Base-by-base conservation (phyloP, 2,888 invertebrate genomes). In the Erpobdella octoculata region DNA sequence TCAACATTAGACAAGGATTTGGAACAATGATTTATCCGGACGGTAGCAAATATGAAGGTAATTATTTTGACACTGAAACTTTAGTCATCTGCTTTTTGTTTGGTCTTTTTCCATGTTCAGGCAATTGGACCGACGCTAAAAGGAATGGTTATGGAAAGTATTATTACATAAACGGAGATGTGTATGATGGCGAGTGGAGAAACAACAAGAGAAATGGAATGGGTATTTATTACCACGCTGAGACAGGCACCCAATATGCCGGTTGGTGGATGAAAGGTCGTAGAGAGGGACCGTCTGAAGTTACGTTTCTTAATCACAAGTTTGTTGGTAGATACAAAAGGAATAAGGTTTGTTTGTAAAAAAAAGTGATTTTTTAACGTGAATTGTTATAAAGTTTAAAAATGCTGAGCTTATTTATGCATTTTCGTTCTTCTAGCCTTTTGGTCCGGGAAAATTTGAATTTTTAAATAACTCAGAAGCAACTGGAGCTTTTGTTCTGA, bases 11-110 rank as follows among this genome's bases (percentile, higher is more conserved):
- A 81, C 89, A 90, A 78, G 92, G 92, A 0, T 86, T 87, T 21
- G 93, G 93, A 0, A 87, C 87, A 48, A 91, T 92, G 83, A 85
- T 89, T 73, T 93, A 92, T 81, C 92, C 92, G 0, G 93, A 93
- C 81, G 92, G 92, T 0, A 89, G 90, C 1, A 87, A 87, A 74
- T 93, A 93, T 83, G 89, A 91, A 81, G 93, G 87, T 86, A 79
- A 2, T 28, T 46, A n/a, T n/a, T n/a, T n/a, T n/a, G n/a, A n/a
- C n/a, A n/a, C n/a, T n/a, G n/a, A n/a, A n/a, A n/a, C n/a, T n/a
- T n/a, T n/a, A n/a, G n/a, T n/a, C n/a, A n/a, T n/a, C n/a, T n/a
- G n/a, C n/a, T n/a, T n/a, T n/a, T n/a, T n/a, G 41, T 15, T 8
- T 53, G 21, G 21, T 18, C 74, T 9, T 33, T 62, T 62, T 28